phyloP scores from a whole-genome alignment of 2,797 vertebrate species.

The Oryzias sinensis region DNA sequence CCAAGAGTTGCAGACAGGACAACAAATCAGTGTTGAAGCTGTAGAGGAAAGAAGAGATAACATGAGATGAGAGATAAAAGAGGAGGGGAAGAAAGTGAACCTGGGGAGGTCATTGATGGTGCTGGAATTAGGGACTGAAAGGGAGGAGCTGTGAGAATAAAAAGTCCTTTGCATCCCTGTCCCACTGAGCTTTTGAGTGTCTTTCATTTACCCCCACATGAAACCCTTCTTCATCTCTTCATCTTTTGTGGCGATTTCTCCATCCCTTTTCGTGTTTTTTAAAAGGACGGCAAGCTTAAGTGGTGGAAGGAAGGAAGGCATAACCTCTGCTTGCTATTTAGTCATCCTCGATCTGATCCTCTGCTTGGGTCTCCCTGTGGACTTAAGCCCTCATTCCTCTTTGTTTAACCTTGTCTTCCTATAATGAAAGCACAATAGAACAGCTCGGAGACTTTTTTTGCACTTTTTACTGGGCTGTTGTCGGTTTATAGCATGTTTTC shows the following conservation, averaged over 20 bases:
- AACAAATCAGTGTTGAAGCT: slow-evolving; percentile 10
- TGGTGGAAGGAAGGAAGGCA: slow-evolving; percentile 25
- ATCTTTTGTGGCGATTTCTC: slow-evolving; percentile 31
- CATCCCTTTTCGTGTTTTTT: slow-evolving; percentile 28
- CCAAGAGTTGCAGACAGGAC: slow-evolving; percentile 10
- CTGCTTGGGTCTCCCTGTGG: slow-evolving; percentile 13
- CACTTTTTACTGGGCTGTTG: not conserved
- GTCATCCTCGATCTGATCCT: slow-evolving; percentile 14
- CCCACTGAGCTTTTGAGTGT: slow-evolving; percentile 58
- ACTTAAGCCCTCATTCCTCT: slow-evolving; percentile 6
- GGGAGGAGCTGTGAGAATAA: slow-evolving; percentile 56
- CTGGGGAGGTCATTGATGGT: slow-evolving; percentile 49
- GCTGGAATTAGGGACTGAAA: slow-evolving; percentile 48
- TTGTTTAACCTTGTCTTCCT: not conserved
- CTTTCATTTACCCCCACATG: slow-evolving; percentile 56
- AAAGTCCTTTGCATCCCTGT: slow-evolving; percentile 67
- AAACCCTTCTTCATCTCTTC: slow-evolving; percentile 2
- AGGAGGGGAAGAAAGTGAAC: slow-evolving; percentile 5
- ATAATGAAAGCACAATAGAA: not conserved
- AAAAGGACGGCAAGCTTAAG: slow-evolving; percentile 52
- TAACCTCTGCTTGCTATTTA: slow-evolving; percentile 22
- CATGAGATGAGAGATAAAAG: slow-evolving; percentile 22
- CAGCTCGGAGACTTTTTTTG: not conserved
- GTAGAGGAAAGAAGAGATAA: slow-evolving; percentile 11
- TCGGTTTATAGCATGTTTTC: not conserved